phyloP scores from a whole-genome alignment of 1,140 invertebrate species.

The Leptinotarsa texana region DNA sequence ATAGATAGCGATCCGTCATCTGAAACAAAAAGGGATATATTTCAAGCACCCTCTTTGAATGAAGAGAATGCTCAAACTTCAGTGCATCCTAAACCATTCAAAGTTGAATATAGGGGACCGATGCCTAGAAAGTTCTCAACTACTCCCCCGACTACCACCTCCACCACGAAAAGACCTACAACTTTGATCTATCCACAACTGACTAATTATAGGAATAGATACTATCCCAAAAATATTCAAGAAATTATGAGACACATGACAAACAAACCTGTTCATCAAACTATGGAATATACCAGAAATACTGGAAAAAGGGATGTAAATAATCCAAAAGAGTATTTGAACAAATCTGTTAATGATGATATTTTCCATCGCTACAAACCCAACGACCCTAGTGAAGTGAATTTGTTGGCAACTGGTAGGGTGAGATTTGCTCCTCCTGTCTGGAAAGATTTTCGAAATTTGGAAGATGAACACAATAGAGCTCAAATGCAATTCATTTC shows the following conservation, averaged over 20 bases:
- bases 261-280: conserved; percentile 16
- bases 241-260: conserved; percentile 59
- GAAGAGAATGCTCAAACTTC: background rate
- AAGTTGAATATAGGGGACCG: background rate
- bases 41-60: no score
- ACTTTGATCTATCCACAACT: conserved; percentile 6
- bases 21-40: no score
- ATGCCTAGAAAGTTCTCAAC: conserved; percentile 10
- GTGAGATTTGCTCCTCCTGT: conserved; percentile 54
- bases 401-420: conserved; percentile 57
- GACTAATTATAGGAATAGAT: conserved; percentile 17
- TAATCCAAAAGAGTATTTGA: background rate
- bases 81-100: conserved; percentile 6
- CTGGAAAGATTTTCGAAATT: conserved; percentile 39
- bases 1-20: no score
- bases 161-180: background rate
- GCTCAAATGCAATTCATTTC: background rate
- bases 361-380: conserved; percentile 52
- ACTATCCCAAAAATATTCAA: conserved; percentile 57
- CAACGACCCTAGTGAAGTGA: conserved; percentile 60
- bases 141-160: background rate
- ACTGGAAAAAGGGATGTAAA: background rate
- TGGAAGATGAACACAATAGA: background rate
- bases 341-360: background rate
- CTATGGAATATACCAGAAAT: conserved; percentile 13